These are phyloP conservation scores for Drosophila ananassae DNA, from an alignment of 1,140 invertebrate genomes.

Conservation along the genomic window DNA sequence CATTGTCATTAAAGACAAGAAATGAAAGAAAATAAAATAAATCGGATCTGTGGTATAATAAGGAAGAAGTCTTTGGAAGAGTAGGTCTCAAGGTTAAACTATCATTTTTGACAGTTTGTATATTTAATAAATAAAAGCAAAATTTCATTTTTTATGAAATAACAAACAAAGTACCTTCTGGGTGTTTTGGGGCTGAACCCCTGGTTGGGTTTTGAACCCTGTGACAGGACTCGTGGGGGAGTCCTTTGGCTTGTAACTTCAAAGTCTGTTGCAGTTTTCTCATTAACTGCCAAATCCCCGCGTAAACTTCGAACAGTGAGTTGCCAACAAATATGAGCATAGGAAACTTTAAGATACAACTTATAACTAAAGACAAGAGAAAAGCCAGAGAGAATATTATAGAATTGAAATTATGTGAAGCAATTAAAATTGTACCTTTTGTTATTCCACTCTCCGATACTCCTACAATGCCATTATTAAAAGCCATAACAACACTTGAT, in stretches of 20 bases:
- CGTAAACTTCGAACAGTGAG: slow-evolving; percentile 51
- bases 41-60: not conserved
- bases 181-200: not conserved
- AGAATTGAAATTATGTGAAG: no score
- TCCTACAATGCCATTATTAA: not conserved
- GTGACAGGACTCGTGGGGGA: not conserved
- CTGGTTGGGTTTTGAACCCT: not conserved
- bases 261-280: slow-evolving; percentile 63
- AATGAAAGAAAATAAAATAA: not conserved
- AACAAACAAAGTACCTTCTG: no score
- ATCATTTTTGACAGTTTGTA: not conserved
- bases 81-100: not conserved
- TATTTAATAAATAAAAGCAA: no score
- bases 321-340: slow-evolving; percentile 36
- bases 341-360: not conserved
- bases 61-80: not conserved
- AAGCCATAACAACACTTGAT: not conserved
- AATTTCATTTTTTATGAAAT: no score
- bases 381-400: no score
- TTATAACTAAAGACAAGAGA: no score
- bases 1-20: slow-evolving; percentile 67
- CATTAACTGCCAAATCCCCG: slow-evolving; percentile 66
- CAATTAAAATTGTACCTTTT: no score
- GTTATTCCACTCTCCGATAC: no score
- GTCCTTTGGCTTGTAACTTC: not conserved